Percentiles rank a stretch among this genome's conserved stretches.
phyloP scores from a whole-genome alignment of 2,797 vertebrate genomes.

The Gambusia yucatana region DNA sequence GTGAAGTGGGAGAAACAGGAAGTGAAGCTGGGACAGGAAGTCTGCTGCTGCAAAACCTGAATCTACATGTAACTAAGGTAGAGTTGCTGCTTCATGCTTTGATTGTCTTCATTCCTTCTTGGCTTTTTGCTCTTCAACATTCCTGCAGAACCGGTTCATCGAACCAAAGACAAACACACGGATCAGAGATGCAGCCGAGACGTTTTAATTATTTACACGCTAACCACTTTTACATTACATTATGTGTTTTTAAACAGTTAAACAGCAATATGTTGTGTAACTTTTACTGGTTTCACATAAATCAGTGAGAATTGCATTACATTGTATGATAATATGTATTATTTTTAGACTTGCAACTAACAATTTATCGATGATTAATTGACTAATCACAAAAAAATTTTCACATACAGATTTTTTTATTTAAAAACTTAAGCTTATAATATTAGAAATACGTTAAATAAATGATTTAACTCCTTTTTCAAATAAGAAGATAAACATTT shows the following conservation, averaged over 20 bases:
- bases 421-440: too few species aligned
- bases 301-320: not conserved
- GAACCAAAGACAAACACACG: not conserved
- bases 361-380: too few species aligned
- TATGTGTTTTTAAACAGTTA: not conserved
- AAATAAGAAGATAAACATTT: too few species aligned
- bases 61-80: conserved; percentile 87
- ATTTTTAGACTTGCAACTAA: not conserved
- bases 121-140: not conserved
- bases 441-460: too few species aligned
- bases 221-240: too few species aligned
- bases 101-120: not conserved
- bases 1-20: conserved; percentile 19
- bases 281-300: not conserved
- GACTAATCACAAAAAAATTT: too few species aligned
- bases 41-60: conserved; percentile 82
- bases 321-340: not conserved
- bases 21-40: conserved; percentile 37
- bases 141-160: not conserved
- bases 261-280: not conserved
- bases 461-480: too few species aligned
- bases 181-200: not conserved
- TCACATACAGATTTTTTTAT: too few species aligned
- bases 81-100: not conserved
- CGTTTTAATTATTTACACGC: not conserved